Base-by-base conservation (phyloP, 2,888 invertebrate species). In the Rhogogaster chlorosoma region DNA sequence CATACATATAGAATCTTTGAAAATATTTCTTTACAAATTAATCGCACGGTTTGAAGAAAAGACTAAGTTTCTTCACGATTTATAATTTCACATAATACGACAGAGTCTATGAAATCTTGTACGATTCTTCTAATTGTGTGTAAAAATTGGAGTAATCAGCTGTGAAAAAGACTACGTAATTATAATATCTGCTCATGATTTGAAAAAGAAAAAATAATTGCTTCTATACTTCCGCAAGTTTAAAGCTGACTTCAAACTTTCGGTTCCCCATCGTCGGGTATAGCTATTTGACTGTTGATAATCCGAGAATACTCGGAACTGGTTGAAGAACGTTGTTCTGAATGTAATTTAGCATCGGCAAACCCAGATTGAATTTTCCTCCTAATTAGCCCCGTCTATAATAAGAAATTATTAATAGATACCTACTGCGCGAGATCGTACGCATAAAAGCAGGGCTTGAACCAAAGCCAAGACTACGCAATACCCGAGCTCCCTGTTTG, bases 401-500 rank as follows among this genome's bases (percentile, higher is more conserved):
- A 61, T 12, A 26, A 6, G 22, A 61, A 61, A 61, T 61, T 61
- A 61, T 61, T 61, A 22, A 61, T 12, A 26, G 61, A 61, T 26
- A 22, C 10, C 6, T 53, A 53, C 18, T 26, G 61, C 26, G 12
- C 26, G 61, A 22, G 26, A 10, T 61, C 10, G 2, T 61, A 26
- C 2, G 10, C 26, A 26, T 61, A 61, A 61, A 61, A 22, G 61
- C 61, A 4, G 61, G 61, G 61, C 53, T 61, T 61, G 61, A 61
- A 61, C 26, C 61, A 61, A 26, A 61, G 26, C 61, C 61, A 22
- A 22, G 10, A 61, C 26, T 12, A 61, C 61, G 61, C 61, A 61
- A 61, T 61, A 61, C 61, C 61, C 22, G 61, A 61, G 61, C 12
- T 61, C 26, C 26, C 61, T 61, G 61, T 61, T 61, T 61, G 61